These are phyloP conservation scores for Hipparchia semele DNA, from an alignment of 2,888 invertebrate species.

Conservation along the genomic window DNA sequence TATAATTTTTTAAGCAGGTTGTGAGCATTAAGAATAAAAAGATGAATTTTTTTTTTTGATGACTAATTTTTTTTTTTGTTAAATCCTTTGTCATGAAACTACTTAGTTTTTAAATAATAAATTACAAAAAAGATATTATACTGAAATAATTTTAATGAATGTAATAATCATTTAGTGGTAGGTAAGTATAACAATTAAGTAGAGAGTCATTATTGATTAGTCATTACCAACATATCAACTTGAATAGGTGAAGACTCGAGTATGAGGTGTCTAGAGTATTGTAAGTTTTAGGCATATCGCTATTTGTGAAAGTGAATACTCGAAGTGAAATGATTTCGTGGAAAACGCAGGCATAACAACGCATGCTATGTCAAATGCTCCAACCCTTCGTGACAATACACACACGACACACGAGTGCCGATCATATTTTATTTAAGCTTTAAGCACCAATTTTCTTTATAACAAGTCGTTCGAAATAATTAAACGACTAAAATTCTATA, in stretches of 20 bases:
- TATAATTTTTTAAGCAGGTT: no score
- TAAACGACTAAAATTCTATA: slow-evolving; percentile 83
- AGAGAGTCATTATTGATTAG: no score
- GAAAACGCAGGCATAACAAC: slow-evolving; percentile 75
- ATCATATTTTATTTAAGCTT: slow-evolving; percentile 79
- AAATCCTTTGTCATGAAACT: no score
- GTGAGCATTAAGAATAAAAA: no score
- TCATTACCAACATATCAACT: neutral
- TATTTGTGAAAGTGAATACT: neutral
- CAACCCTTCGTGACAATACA: slow-evolving; percentile 76
- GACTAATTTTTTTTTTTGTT: neutral
- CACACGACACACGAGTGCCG: slow-evolving; percentile 67
- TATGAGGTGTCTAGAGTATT: neutral
- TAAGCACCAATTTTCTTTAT: slow-evolving; percentile 83
- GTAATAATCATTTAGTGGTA: no score
- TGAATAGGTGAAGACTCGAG: neutral
- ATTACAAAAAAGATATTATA: no score
- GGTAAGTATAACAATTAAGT: no score
- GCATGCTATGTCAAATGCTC: slow-evolving; percentile 82
- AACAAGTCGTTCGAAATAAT: slow-evolving; percentile 84
- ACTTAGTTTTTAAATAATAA: no score
- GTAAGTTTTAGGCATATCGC: neutral
- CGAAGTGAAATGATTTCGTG: slow-evolving; percentile 52
- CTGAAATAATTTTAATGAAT: no score
- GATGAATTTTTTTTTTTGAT: no score